Conservation (phyloP, 2,113 vertebrate species). For the Bungarus multicinctus region DNA sequence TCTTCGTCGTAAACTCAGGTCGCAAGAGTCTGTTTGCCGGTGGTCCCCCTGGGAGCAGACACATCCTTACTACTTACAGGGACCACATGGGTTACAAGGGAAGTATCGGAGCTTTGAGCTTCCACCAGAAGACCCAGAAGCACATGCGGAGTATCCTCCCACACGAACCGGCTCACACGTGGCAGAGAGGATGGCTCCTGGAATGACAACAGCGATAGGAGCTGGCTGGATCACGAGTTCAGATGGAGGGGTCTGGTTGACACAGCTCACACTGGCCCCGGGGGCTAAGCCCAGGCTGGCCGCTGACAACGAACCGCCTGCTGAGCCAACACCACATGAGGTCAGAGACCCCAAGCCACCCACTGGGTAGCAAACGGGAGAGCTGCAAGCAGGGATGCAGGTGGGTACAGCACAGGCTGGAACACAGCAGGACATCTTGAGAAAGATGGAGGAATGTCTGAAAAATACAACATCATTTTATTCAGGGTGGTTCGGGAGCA, state of each 20-base stretch:
- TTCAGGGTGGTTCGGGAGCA: background rate
- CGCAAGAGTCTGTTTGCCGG: background rate
- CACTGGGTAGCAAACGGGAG: background rate
- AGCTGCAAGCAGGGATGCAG: background rate
- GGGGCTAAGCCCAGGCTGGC: background rate
- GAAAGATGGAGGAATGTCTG: background rate
- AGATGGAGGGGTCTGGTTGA: background rate
- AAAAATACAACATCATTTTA: background rate
- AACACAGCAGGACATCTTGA: background rate
- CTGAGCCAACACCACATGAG: background rate
- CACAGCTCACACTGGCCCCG: background rate
- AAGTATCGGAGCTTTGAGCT: background rate
- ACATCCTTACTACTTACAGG: background rate
- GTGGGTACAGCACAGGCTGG: background rate
- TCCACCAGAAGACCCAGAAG: background rate
- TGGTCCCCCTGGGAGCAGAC: background rate
- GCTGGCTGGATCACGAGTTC: fast-evolving
- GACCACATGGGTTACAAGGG: background rate
- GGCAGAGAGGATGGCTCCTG: background rate
- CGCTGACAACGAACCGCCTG: fast-evolving
- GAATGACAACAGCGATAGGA: fast-evolving
- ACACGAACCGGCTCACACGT: background rate
- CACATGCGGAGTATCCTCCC: background rate
- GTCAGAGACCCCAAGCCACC: background rate
- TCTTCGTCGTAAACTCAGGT: background rate